A percentile compares a stretch with the other conserved stretches of the same genome.
These are phyloP conservation scores for Tapirus indicus DNA, from an alignment of 2,797 vertebrate genomes.

Conservation along the genomic window DNA sequence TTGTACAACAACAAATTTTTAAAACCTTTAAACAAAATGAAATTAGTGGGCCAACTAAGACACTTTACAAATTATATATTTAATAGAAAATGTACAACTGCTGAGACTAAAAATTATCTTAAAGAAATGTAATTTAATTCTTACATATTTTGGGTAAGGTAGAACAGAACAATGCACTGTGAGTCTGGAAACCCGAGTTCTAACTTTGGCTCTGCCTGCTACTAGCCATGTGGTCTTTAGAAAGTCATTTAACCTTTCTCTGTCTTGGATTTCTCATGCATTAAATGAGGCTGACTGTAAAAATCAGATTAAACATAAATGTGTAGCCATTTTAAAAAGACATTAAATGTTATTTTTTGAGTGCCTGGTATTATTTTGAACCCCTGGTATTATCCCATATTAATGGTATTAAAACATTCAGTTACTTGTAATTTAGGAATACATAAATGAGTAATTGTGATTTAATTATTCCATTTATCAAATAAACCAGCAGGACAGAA, in stretches of 20 bases:
- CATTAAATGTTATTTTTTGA: neutral
- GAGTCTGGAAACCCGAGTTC: neutral
- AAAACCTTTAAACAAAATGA: constrained; percentile 54
- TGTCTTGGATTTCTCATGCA: constrained; percentile 27
- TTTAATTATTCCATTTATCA: constrained; percentile 65
- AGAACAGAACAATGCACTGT: neutral
- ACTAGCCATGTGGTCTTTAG: neutral
- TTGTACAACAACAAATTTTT: constrained; percentile 51
- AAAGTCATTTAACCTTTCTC: constrained; percentile 55
- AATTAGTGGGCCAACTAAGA: neutral
- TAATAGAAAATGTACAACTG: constrained; percentile 5
- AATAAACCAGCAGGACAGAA: constrained; percentile 65
- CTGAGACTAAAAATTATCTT: constrained; percentile 34
- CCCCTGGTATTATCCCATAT: constrained; percentile 30
- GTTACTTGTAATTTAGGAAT: constrained; percentile 52
- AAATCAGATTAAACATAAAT: constrained; percentile 55
- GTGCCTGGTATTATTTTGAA: constrained; percentile 12
- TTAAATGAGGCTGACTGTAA: constrained; percentile 20
- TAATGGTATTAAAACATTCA: constrained; percentile 38
- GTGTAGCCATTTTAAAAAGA: constrained; percentile 40
- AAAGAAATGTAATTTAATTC: constrained; percentile 14
- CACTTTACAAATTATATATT: neutral
- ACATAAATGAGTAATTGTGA: constrained; percentile 41
- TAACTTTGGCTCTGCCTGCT: neutral
- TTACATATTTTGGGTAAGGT: constrained; percentile 12